Percentiles rank a stretch among this genome's conserved stretches.
These are phyloP conservation scores for Xyrauchen texanus DNA, from an alignment of 2,113 vertebrate genomes.

Conservation along the genomic window DNA sequence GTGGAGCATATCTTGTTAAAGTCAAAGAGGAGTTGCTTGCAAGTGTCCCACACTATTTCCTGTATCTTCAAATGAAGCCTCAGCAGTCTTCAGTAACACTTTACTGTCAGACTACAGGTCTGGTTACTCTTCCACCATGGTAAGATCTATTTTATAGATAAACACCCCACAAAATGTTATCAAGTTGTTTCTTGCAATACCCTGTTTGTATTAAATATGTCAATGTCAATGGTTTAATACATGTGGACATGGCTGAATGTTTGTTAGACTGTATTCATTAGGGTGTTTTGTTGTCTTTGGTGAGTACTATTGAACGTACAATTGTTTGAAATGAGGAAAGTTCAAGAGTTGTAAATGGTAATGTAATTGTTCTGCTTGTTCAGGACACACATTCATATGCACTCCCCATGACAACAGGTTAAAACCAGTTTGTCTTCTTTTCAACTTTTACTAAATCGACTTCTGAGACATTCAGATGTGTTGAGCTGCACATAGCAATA, in stretches of 20 bases:
- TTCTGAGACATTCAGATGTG: not conserved
- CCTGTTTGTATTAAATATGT: conserved; percentile 9
- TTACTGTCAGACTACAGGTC: not conserved
- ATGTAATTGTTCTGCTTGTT: not conserved
- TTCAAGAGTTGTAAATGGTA: not conserved
- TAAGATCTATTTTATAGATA: not conserved
- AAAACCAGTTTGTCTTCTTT: conserved; percentile 41
- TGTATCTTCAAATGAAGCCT: not conserved
- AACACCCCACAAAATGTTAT: not conserved
- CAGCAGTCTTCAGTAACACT: not conserved
- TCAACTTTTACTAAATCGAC: no score
- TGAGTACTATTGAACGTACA: not conserved
- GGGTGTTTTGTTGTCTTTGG: not conserved
- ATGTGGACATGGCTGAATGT: not conserved
- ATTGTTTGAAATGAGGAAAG: no score
- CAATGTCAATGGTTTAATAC: not conserved
- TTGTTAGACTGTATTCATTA: not conserved
- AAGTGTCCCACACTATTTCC: conserved; percentile 10
- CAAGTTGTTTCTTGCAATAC: not conserved
- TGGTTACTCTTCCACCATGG: conserved; percentile 14
- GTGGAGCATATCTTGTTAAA: not conserved
- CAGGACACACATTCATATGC: not conserved
- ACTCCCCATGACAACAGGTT: not conserved
- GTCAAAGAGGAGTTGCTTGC: not conserved
- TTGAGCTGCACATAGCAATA: no score